Base-by-base conservation (phyloP, 1,140 invertebrate genomes). In the Drosophila ogumai region DNA sequence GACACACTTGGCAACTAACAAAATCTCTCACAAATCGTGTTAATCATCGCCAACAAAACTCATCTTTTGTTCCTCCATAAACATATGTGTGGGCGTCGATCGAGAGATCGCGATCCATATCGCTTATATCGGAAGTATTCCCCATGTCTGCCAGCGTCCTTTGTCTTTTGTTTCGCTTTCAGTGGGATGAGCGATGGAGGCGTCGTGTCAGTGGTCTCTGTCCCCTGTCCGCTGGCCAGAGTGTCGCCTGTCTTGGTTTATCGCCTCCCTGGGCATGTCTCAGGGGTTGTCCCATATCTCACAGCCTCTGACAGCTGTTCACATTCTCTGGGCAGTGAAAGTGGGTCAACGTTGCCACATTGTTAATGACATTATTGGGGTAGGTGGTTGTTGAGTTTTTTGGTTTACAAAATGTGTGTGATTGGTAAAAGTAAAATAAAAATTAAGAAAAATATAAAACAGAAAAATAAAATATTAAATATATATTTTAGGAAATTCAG, bases 241-340 rank as follows among this genome's bases (percentile, higher is more conserved):
- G 46, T 7, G 50, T 54, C 50, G 32, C 50, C 50, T 15, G 31
- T 36, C 46, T 28, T 54, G 61, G 66, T 40, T 69, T 69, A 69
- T 69, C 61, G 66, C 32, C 17, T 44, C 38, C 36, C 36, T 12
- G 49, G 22, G 22, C 61, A 34, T 54, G 66, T 67, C 61, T 36
- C 66, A 54, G 43, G 66, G 66, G 66, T 67, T 69, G 66, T 67
- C 66, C 61, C 50, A 66, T 69, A 69, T 69, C 65, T 69, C 66
- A 67, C 47, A 36, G n/a, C 34, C 38, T 19, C 61, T 66, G 66
- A 69, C 66, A 67, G 66, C 47, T 69, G 61, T 54, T 69, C 61
- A 68, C 65, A 68, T 52, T 68, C 65, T 28, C 65, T n/a, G 25
- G 28, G 0, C 60, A 69, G 66, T 69, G 66, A 69, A 69, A 69